Conservation (phyloP, 2,113 vertebrate genomes). For the Alces alces region DNA sequence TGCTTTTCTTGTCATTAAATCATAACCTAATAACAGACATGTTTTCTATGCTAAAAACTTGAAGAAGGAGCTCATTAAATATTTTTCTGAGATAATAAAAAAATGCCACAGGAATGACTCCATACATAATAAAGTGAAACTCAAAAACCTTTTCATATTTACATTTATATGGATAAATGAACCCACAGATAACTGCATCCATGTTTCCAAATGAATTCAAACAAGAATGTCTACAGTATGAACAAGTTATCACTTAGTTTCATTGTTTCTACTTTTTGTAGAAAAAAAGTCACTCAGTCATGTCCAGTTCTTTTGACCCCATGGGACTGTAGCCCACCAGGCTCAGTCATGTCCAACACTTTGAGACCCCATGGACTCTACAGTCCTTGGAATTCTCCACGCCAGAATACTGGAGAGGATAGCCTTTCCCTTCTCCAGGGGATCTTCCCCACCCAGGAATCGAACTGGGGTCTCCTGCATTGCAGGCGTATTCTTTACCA, state of each 20-base stretch:
- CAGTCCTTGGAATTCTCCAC: neutral
- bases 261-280: neutral
- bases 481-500: neutral
- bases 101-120: neutral
- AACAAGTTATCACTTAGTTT: neutral
- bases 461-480: neutral
- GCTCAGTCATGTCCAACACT: neutral
- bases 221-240: neutral
- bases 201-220: neutral
- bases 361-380: neutral
- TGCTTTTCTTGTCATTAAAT: neutral
- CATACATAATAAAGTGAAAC: neutral
- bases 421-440: neutral
- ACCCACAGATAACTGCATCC: neutral
- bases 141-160: neutral
- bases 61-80: neutral
- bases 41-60: neutral
- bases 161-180: neutral
- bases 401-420: neutral
- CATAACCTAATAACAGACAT: neutral
- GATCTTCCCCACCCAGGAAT: neutral
- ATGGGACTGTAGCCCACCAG: neutral
- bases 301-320: neutral
- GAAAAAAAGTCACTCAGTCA: neutral
- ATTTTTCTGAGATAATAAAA: neutral